These are phyloP conservation scores for Amazona guildingii DNA, from an alignment of 2,113 vertebrate species.

Conservation along the genomic window DNA sequence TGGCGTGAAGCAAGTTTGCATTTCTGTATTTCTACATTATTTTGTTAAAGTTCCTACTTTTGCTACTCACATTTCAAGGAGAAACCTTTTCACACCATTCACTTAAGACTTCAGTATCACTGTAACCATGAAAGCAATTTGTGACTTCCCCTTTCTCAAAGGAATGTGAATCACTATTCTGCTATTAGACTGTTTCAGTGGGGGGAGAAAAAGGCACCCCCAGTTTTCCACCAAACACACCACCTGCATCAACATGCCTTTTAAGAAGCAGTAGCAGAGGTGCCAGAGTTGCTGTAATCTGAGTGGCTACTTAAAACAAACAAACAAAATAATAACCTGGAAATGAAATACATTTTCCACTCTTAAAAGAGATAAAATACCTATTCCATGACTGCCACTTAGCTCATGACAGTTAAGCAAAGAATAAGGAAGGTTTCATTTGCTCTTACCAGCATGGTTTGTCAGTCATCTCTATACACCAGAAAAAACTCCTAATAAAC, in stretches of 20 bases:
- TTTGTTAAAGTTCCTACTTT: not conserved
- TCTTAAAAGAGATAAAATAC: not conserved
- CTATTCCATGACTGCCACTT: not conserved
- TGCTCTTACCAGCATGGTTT: not conserved
- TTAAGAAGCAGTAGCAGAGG: not conserved
- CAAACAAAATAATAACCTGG: not conserved
- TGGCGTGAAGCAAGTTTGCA: not conserved
- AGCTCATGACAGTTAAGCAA: not conserved
- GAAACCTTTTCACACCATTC: not conserved
- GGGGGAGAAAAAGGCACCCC: not conserved
- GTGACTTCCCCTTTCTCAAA: not conserved
- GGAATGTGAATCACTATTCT: not conserved
- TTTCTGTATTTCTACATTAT: not conserved
- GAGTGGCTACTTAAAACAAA: not conserved
- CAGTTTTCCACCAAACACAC: not conserved
- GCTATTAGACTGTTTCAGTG: not conserved
- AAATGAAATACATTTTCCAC: not conserved
- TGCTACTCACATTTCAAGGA: not conserved
- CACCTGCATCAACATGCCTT: conserved; percentile 6
- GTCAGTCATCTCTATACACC: not conserved
- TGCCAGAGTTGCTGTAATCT: not conserved
- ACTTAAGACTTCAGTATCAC: not conserved
- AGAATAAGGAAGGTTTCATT: not conserved
- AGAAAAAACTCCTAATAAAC: not conserved
- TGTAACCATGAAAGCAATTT: not conserved